Evolutionary conservation across 2,113 vertebrate species (phyloP), one percentile per base, ranked within the genome.

Genomic region (Parus major): DNA sequence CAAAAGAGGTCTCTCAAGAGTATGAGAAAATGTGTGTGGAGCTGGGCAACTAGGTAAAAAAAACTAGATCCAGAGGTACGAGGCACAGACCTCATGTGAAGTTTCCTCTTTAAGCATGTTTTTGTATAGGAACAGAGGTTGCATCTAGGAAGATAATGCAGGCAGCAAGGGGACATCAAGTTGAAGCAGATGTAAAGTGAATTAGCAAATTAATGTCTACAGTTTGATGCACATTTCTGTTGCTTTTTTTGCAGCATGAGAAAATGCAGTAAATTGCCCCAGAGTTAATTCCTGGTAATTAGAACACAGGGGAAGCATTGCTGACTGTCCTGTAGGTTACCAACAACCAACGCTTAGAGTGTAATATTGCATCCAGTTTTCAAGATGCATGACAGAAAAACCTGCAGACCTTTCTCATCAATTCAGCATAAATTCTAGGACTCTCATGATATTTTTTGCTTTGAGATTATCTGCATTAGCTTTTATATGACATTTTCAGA

Each of bases 31-130:
- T 73, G 53, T 1, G 1, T 11, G 10, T 78, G 65, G 41, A 86
- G 20, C 19, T 71, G 68, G 46, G 44, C 60, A 87, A 24, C 39
- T 50, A 59, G n/a, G 44, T 82, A 4, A 44, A 25, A 72, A 63
- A 1, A 31, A 24, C 7, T 13, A 39, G 47, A 64, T 41, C 14
- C 24, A 64, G 92, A 81, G 12, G 36, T 68, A 22, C 1, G 4
- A 81, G 25, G 46, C 22, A 53, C 17, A 25, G 42, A 27, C 0
- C 0, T 59, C 23, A 4, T 0, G 0, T 29, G 33, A 29, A 61
- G 33, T 70, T 82, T 52, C 9, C 84, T 33, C 23, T 91, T 72
- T 27, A 77, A 52, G 59, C 8, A 4, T 9, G 10, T 31, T 93
- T 77, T 65, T 81, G 29, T 42, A 21, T 15, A 65, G 70, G 25